A percentile compares a stretch with the other conserved stretches of the same genome.
These are phyloP conservation scores for Danio aesculapii DNA, from an alignment of 2,797 vertebrate genomes.

Conservation along the genomic window DNA sequence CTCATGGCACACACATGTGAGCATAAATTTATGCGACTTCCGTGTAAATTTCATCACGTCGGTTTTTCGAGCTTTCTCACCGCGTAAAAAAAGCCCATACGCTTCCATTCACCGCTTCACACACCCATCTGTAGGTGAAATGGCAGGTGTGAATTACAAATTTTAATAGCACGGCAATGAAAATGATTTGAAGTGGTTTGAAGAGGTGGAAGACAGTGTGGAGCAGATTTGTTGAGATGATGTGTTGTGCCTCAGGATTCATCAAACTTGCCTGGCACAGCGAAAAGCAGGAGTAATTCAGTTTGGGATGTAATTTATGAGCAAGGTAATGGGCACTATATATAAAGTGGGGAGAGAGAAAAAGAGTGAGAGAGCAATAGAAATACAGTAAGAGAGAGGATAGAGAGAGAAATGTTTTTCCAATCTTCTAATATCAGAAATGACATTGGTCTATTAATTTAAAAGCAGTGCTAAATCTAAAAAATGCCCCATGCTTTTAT, in stretches of 20 bases:
- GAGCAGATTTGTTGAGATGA: slow-evolving; percentile 85
- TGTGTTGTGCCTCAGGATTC: slow-evolving; percentile 84
- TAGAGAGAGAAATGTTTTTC: slow-evolving; percentile 53
- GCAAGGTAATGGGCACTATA: slow-evolving; percentile 78
- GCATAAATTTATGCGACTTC: slow-evolving; percentile 46
- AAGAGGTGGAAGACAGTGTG: slow-evolving; percentile 79
- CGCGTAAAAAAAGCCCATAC: slow-evolving; percentile 62
- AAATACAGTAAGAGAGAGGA: slow-evolving; percentile 60
- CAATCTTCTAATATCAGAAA: slow-evolving; percentile 47
- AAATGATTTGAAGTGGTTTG: slow-evolving; percentile 87
- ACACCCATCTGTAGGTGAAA: slow-evolving; percentile 77
- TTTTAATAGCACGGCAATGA: slow-evolving; percentile 85
- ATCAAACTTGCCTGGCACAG: slow-evolving; percentile 80
- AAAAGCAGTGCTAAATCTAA: slow-evolving; percentile 46
- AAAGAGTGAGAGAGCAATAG: slow-evolving; percentile 51
- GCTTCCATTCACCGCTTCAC: slow-evolving; percentile 20
- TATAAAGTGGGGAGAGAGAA: slow-evolving; percentile 56
- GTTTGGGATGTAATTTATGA: slow-evolving; percentile 78
- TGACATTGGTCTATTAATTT: slow-evolving; percentile 50
- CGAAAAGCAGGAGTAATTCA: slow-evolving; percentile 83
- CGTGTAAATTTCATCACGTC: slow-evolving; percentile 61
- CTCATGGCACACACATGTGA: slow-evolving; percentile 7
- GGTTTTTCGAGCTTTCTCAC: slow-evolving; percentile 45
- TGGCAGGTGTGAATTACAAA: slow-evolving; percentile 83
- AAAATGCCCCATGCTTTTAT: background rate